A percentile compares a stretch with the other conserved stretches of the same genome.
Evolutionary conservation across 64 coral and sea anemone species (phyloP).

Genomic region (Montipora capricornis): DNA sequence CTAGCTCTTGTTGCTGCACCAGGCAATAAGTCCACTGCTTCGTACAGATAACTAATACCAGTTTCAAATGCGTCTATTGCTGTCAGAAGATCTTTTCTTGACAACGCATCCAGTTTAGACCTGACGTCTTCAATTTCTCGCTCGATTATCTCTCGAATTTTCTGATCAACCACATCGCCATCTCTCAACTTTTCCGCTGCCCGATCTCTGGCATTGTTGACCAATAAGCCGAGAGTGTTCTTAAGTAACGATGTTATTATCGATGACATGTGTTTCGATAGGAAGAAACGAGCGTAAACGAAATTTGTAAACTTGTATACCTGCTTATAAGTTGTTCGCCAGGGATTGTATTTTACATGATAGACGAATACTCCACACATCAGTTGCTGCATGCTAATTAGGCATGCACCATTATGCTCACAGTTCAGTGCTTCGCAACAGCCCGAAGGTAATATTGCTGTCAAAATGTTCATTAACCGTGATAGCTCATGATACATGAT

Average conservation of each 20-base stretch:
- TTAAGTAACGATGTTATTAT: not conserved
- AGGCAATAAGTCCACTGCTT: not conserved
- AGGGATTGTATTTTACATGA: too few species aligned
- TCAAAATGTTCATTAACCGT: too few species aligned
- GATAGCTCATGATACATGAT: too few species aligned
- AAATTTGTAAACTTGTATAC: too few species aligned
- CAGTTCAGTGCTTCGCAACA: too few species aligned
- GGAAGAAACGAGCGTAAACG: too few species aligned
- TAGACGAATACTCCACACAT: too few species aligned
- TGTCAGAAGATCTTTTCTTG: constrained; percentile 46
- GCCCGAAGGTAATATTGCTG: too few species aligned
- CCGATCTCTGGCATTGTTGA: not conserved
- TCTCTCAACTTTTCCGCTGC: constrained; percentile 15
- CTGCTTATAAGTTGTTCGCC: too few species aligned
- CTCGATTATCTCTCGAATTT: constrained; percentile 54
- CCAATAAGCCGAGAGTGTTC: not conserved
- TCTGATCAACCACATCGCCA: constrained; percentile 54
- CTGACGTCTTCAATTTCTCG: constrained; percentile 59
- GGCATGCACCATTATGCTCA: too few species aligned
- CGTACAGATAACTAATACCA: constrained; percentile 17
- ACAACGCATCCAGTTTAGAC: constrained; percentile 53
- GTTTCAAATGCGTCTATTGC: constrained; percentile 55
- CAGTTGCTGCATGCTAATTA: too few species aligned
- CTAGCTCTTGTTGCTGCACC: too few species aligned
- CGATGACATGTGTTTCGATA: not conserved